These are phyloP conservation scores for Augochlora pura DNA, from an alignment of 1,140 invertebrate species.

Conservation along the genomic window DNA sequence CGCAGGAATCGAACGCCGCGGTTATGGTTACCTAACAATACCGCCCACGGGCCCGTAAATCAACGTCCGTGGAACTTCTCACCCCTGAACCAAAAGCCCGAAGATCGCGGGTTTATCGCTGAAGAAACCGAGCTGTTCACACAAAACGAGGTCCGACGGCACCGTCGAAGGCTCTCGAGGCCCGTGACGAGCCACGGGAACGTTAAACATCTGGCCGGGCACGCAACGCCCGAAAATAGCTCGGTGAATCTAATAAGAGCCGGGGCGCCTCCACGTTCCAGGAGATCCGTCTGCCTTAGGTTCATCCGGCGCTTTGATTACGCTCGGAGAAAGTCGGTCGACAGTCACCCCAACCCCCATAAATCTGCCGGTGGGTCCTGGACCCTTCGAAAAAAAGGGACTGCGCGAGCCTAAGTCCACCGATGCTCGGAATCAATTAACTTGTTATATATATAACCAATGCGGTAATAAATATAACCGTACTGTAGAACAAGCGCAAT, in stretches of 20 bases:
- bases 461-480: no score
- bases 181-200: conserved; percentile 26
- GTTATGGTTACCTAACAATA: no score
- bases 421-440: no score
- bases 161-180: conserved; percentile 1
- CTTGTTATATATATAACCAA: no score
- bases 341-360: not conserved
- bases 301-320: conserved; percentile 22
- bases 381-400: no score
- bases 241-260: conserved; percentile 32
- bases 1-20: no score
- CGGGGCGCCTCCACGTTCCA: conserved; percentile 17
- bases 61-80: no score
- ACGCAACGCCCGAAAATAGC: conserved; percentile 42
- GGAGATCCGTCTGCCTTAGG: not conserved
- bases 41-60: no score
- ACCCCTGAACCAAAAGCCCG: no score
- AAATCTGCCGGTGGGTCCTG: not conserved
- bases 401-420: no score
- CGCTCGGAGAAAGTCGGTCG: not conserved
- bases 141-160: not conserved
- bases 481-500: no score
- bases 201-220: conserved; percentile 37
- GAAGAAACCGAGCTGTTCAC: not conserved
- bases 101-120: not conserved